These are phyloP conservation scores for Amblyopsis rosae DNA, from an alignment of 2,113 vertebrate species.

Conservation along the genomic window DNA sequence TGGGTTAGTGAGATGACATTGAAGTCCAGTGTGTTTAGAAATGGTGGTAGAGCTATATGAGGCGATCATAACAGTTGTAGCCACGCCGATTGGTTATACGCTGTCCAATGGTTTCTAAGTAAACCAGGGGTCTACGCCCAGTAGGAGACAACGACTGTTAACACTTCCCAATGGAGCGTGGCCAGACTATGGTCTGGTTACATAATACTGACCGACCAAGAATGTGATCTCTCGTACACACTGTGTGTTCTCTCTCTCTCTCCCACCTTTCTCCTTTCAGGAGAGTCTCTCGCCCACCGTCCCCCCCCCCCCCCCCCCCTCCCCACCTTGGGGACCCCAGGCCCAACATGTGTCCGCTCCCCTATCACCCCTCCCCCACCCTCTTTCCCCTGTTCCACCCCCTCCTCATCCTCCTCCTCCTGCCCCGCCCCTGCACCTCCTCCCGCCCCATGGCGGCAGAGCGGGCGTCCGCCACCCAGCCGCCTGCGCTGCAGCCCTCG, in stretches of 20 bases:
- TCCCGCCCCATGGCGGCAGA: slow-evolving; percentile 43
- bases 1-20: too few relatives aligned
- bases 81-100: too few relatives aligned
- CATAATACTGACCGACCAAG: too few relatives aligned
- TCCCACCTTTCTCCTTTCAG: slow-evolving; percentile 23
- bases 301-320: slow-evolving; percentile 1
- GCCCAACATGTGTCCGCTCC: slow-evolving; percentile 53
- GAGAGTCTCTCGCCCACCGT: slow-evolving; percentile 38
- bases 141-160: too few relatives aligned
- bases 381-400: slow-evolving; percentile 37
- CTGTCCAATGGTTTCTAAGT: too few relatives aligned
- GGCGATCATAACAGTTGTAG: too few relatives aligned
- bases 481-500: slow-evolving; percentile 35
- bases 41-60: too few relatives aligned
- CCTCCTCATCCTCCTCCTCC: slow-evolving; percentile 41
- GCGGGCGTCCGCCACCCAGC: slow-evolving; percentile 38
- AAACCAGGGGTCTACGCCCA: too few relatives aligned
- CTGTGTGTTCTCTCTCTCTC: background rate
- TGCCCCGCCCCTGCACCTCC: slow-evolving; percentile 55
- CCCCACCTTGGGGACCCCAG: slow-evolving; percentile 28
- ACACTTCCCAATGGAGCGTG: too few relatives aligned
- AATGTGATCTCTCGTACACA: background rate
- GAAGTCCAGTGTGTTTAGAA: too few relatives aligned
- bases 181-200: too few relatives aligned
- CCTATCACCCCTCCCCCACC: slow-evolving; percentile 32